Base-by-base conservation (phyloP, 2,888 invertebrate genomes). In the Hedychridium roseum region DNA sequence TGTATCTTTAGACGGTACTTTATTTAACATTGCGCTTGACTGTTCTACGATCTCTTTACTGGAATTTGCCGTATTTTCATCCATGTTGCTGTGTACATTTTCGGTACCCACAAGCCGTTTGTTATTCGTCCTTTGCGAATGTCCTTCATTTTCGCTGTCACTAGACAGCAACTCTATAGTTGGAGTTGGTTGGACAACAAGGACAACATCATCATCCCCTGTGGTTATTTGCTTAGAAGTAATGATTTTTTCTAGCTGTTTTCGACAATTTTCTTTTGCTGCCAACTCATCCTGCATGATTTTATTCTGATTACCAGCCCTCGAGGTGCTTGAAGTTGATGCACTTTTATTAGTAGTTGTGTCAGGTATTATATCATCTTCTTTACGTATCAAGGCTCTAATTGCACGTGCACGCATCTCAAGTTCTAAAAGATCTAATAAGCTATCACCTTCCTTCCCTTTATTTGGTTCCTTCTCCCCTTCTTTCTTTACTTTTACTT, bases 391-490 rank as follows among this genome's bases (percentile, higher is more conserved):
- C 57, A 85, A 77, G 18, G 84, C 82, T 60, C 83, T 80, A 54
- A 85, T 85, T 3, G 84, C 84, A 42, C 83, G 72, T 0, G 84
- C 85, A 61, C 84, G 78, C 84, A 85, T 84, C 71, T 85, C 84
- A 37, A 85, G 68, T 61, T 85, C 84, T 39, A 85, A 66, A 20
- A 85, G 73, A 68, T 84, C 84, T 52, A 84, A 74, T 17, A 82
- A 70, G 60, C 79, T 80, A 48, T 81, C 81, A 0, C 79, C 79
- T 46, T 79, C 78, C 43, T 78, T 76, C 43, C 67, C 68, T 39
- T 72, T 68, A 17, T 17, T 35, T 20, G 7, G 16, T 2, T 64
- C 63, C 38, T 60, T 66, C 4, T 60, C 60, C 9, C 59, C 61
- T 36, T 75, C 73, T 15, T 59, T 54, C 44, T 74, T 74, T 11